phyloP scores from a whole-genome alignment of 2,888 invertebrate species.

The Coenonympha glycerion region DNA sequence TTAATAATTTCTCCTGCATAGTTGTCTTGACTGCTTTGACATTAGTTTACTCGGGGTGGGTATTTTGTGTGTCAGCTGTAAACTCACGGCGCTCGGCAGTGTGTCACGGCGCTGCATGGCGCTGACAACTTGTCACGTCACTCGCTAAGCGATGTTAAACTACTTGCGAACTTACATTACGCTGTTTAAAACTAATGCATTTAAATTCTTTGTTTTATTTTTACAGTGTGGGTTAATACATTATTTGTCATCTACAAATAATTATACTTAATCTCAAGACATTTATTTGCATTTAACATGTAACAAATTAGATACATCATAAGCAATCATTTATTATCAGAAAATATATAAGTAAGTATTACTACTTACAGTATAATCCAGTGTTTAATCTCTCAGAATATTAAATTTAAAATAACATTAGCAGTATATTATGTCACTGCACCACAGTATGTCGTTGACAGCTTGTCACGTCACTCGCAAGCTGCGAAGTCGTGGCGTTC shows the following conservation, averaged over 20 bases:
- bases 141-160: conserved; percentile 9
- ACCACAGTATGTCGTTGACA: conserved; percentile 24
- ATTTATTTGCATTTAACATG: too few relatives aligned
- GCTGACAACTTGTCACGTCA: conserved; percentile 30
- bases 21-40: too few relatives aligned
- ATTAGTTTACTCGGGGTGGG: too few relatives aligned
- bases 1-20: too few relatives aligned
- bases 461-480: conserved; percentile 27
- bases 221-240: too few relatives aligned
- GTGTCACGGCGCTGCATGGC: conserved; percentile 14
- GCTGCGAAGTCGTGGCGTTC: neutral
- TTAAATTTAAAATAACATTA: neutral
- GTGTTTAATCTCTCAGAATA: neutral
- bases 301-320: too few relatives aligned
- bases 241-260: neutral
- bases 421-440: neutral
- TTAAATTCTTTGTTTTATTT: neutral
- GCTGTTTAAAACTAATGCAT: neutral
- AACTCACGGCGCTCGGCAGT: neutral
- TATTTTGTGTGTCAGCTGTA: neutral
- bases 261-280: too few relatives aligned
- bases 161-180: neutral
- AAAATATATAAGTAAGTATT: neutral
- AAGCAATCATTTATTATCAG: too few relatives aligned
- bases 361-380: neutral